Percentiles rank a stretch among this genome's conserved stretches.
These are phyloP conservation scores for Chrysina gloriosa DNA, from an alignment of 2,888 invertebrate species.

Conservation along the genomic window DNA sequence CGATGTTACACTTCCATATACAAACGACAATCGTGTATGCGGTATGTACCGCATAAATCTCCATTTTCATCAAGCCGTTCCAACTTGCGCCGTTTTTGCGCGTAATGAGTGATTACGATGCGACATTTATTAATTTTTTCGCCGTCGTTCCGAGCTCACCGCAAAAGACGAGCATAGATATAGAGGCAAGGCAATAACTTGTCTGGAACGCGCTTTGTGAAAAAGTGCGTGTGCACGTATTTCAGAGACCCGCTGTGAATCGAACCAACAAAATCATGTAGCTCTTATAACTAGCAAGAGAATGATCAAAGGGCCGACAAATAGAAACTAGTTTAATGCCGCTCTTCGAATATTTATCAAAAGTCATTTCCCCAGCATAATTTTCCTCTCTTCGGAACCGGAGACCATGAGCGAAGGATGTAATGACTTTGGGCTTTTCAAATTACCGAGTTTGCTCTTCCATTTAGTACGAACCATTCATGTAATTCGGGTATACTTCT, in stretches of 20 bases:
- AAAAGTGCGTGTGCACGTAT: constrained; percentile 53
- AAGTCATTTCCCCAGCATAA: constrained; percentile 32
- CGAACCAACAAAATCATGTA: constrained; percentile 59
- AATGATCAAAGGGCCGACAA: constrained; percentile 58
- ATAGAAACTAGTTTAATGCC: constrained; percentile 56
- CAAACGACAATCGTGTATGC: constrained; percentile 49
- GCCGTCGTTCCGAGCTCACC: constrained; percentile 31
- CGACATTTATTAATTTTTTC: constrained; percentile 49
- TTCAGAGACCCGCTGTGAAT: constrained; percentile 56
- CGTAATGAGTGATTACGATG: constrained; percentile 50
- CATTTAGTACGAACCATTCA: constrained; percentile 38
- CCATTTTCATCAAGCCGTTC: constrained; percentile 49
- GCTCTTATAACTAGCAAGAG: constrained; percentile 56
- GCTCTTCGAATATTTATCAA: constrained; percentile 36
- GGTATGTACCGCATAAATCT: constrained; percentile 51
- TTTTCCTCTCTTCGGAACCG: constrained; percentile 23
- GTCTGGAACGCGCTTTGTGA: constrained; percentile 53
- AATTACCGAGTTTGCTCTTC: constrained; percentile 37
- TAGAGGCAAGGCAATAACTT: constrained; percentile 52
- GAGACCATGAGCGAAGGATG: constrained; percentile 24
- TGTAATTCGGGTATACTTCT: constrained; percentile 32
- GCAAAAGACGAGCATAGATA: constrained; percentile 45
- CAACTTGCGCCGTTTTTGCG: constrained; percentile 45
- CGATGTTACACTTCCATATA: constrained; percentile 49
- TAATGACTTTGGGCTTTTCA: constrained; percentile 37